phyloP scores from a whole-genome alignment of 2,888 invertebrate species.

The Myopa tessellatipennis region DNA sequence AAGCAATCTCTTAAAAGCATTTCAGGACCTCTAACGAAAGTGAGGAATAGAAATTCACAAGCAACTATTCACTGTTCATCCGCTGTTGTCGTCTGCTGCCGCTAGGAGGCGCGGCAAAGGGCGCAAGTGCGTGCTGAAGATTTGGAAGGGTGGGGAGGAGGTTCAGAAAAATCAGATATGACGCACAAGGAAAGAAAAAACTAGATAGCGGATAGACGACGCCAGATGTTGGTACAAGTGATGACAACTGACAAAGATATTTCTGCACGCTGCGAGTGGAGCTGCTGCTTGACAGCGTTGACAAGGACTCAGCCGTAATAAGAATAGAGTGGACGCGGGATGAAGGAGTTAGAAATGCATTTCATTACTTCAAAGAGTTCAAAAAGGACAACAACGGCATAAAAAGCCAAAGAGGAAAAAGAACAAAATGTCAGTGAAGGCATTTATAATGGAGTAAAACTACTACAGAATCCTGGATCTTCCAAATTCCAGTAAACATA shows the following conservation, averaged over 20 bases:
- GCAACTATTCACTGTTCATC: neutral
- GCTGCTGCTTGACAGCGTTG: neutral
- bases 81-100: neutral
- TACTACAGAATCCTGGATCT: no score
- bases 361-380: slow-evolving; percentile 27
- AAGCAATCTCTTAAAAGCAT: slow-evolving; percentile 23
- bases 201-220: no score
- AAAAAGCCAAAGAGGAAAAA: neutral
- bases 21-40: slow-evolving; percentile 1
- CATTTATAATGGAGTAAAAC: no score
- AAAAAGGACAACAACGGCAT: neutral
- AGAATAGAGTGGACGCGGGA: neutral
- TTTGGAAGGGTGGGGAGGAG: neutral
- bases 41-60: slow-evolving; percentile 9
- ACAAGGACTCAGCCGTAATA: neutral
- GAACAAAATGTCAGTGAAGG: neutral
- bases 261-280: slow-evolving; percentile 5
- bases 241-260: slow-evolving; percentile 31
- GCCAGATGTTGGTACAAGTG: neutral
- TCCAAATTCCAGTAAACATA: no score
- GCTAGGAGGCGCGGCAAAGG: neutral
- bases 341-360: slow-evolving; percentile 14
- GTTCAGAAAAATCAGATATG: neutral
- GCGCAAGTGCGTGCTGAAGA: neutral
- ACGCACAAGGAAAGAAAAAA: no score